Evolutionary conservation across 2,888 invertebrate genomes (phyloP).

Genomic region (Serrognathus titanus): DNA sequence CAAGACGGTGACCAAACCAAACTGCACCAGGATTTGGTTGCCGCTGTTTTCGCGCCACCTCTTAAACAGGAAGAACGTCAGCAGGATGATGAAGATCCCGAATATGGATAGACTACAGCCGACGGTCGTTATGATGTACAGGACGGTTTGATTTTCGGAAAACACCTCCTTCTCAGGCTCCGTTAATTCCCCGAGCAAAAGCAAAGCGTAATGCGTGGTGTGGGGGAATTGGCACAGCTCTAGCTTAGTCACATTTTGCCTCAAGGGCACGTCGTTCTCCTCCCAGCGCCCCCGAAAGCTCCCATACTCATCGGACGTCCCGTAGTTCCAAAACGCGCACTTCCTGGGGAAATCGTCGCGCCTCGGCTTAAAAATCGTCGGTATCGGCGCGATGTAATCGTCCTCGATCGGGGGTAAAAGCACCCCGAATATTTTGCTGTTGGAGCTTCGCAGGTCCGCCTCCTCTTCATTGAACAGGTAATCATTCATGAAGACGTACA

Average conservation of each 20-base stretch:
- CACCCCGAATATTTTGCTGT: constrained; percentile 56
- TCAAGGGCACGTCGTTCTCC: constrained; percentile 48
- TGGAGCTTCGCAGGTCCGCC: background rate
- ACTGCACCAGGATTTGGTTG: constrained; percentile 42
- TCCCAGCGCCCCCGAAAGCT: constrained; percentile 50
- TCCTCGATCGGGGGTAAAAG: constrained; percentile 55
- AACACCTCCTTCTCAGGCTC: constrained; percentile 30
- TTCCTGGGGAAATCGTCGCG: constrained; percentile 38
- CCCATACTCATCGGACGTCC: constrained; percentile 22
- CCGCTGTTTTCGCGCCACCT: constrained; percentile 55
- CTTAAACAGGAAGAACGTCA: constrained; percentile 56
- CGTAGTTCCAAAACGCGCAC: constrained; percentile 55
- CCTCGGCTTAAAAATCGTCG: constrained; percentile 51
- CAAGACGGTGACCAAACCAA: constrained; percentile 35
- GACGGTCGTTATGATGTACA: constrained; percentile 53
- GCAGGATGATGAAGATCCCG: constrained; percentile 51
- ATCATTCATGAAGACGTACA: constrained; percentile 26
- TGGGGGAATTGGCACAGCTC: constrained; percentile 55
- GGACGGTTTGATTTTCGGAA: constrained; percentile 31
- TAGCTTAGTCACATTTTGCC: constrained; percentile 32
- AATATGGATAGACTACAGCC: constrained; percentile 54
- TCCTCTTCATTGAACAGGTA: constrained; percentile 23
- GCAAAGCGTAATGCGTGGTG: constrained; percentile 59
- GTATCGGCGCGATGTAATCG: constrained; percentile 53
- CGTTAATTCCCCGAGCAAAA: constrained; percentile 47